Base-by-base conservation (phyloP, 2,797 vertebrate genomes). In the Eulemur albifrons region DNA sequence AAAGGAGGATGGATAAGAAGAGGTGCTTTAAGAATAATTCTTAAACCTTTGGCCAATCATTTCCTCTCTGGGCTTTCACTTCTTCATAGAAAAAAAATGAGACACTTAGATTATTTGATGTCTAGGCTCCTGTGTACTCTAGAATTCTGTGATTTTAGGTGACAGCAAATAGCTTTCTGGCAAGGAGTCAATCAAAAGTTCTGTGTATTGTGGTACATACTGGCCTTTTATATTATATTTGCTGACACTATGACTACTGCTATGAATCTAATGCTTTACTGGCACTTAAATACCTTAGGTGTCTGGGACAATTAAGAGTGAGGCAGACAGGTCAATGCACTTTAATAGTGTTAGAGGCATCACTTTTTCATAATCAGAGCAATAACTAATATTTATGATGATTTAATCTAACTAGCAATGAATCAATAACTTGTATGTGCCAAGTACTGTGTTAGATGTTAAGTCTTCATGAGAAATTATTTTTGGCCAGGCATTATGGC, bases 121-220 rank as follows among this genome's bases (percentile, higher is more conserved):
- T 89, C 54, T 48, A 65, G 45, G n/a, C 17, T 93, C 54, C 67
- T 80, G 23, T 90, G 35, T 83, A 65, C 17, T 87, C 50, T 76
- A 73, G 35, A 90, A 87, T 67, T 92, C 91, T 90, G 2, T 73
- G 52, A 97, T 72, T 96, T 95, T 27, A 94, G 88, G 54, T 88
- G 45, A 90, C 13, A 76, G 65, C 5, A 63, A 52, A 63, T 35
- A 72, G 35, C 81, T 90, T 85, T 43, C 54, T 18, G 72, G 38
- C 32, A 86, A 87, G 61, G 21, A 57, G 76, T 77, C 38, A 84
- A 70, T 75, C 59, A 67, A 45, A 84, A 73, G 35, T 90, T 43
- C 23, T 83, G 7, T 48, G 67, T 61, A 65, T 43, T 91, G 18
- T 91, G 40, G 30, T 35, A 61, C 50, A 4, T 27, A 77, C 40